Evolutionary conservation across 2,888 invertebrate species (phyloP), one percentile per base, ranked within the genome.

Genomic region (Drepana falcataria): DNA sequence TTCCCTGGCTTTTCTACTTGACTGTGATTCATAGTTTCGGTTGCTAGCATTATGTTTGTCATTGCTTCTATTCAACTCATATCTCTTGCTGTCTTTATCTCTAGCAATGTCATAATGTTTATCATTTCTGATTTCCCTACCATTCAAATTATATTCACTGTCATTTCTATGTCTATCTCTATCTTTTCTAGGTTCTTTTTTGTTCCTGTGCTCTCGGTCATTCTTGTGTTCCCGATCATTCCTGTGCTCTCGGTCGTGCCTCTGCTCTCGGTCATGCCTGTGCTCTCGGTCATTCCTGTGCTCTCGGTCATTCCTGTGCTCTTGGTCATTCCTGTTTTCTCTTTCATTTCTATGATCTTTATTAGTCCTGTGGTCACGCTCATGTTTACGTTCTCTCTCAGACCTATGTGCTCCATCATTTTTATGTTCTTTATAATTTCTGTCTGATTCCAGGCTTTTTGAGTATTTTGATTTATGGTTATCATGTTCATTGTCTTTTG

Each of bases 41-140:
- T 37, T 51, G 41, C 53, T 68, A 48, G 73, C 64, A 56, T 59
- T 66, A 44, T 72, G 67, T 59, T 59, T 64, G 48, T 65, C 59
- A 57, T 49, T 66, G 56, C 51, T 68, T 53, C 81, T 67, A 66
- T 77, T 71, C 58, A 72, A 61, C 55, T 71, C 44, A 44, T 7
- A 9, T 9, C 6, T 44, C 9, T 9, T 44, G 44, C 7, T 44
- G 9, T 44, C 6, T 7, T 44, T 44, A 9, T 44, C 7, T 44
- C 44, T 44, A 2, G 6, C 44, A 3, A 9, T 3, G 6, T 44
- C 9, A 44, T 44, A 9, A 44, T 44, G 2, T 44, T 9, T 77
- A 55, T 73, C 69, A 56, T 59, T 70, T 51, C 70, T 58, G 54
- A 73, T 64, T 47, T 66, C 65, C 55, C 57, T 66, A 52, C 60